phyloP scores from a whole-genome alignment of 2,888 invertebrate genomes.

The Zaprionus bogoriensis region DNA sequence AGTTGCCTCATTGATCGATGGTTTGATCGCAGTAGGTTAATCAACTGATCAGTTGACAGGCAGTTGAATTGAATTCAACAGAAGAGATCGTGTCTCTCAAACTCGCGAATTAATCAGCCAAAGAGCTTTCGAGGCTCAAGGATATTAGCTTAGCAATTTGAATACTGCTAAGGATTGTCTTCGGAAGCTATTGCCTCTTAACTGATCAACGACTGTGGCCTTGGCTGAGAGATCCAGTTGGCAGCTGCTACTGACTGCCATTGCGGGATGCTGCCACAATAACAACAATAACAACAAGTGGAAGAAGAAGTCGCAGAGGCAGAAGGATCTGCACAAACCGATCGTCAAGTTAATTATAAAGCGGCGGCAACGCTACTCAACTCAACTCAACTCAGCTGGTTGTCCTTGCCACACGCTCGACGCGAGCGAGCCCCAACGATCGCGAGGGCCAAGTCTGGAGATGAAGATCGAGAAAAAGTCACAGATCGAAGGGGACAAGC shows the following conservation, averaged over 20 bases:
- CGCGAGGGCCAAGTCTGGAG: not conserved
- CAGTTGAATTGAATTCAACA: too few species aligned
- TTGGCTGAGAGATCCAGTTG: not conserved
- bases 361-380: constrained; percentile 29
- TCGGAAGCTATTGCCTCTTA: not conserved
- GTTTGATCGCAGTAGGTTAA: not conserved
- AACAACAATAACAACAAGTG: constrained; percentile 12
- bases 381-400: constrained; percentile 22
- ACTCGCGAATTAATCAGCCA: too few species aligned
- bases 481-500: constrained; percentile 6
- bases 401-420: constrained; percentile 52
- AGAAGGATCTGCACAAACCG: constrained; percentile 14
- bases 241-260: constrained; percentile 36
- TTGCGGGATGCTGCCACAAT: constrained; percentile 52
- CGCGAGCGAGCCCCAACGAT: constrained; percentile 33
- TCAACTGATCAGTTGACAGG: not conserved
- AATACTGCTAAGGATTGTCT: not conserved
- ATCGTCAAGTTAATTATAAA: constrained; percentile 54
- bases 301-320: not conserved
- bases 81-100: too few species aligned
- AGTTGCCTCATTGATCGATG: not conserved
- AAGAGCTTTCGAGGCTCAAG: too few species aligned
- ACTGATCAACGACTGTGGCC: not conserved
- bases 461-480: not conserved
- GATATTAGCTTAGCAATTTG: not conserved